phyloP scores from a whole-genome alignment of 2,113 vertebrate species.

The Leptobrachium leishanense region DNA sequence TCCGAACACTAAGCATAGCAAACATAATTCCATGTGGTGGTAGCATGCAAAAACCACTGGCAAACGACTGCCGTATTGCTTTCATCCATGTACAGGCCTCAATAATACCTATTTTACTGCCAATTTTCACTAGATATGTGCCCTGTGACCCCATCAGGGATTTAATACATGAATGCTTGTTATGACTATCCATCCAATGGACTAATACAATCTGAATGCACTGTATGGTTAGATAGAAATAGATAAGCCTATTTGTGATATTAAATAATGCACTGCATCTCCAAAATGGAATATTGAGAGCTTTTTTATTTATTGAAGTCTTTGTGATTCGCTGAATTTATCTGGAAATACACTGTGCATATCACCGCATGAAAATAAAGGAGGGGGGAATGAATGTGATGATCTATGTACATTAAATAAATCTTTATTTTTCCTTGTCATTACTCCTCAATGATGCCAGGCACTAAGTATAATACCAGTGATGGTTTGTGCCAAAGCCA shows the following conservation, averaged over 20 bases:
- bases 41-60: too few species aligned
- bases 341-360: neutral
- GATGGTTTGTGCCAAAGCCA: conserved; percentile 66
- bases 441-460: conserved; percentile 70
- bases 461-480: conserved; percentile 64
- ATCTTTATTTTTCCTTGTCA: conserved; percentile 62
- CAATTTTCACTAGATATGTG: too few species aligned
- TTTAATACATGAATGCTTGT: neutral
- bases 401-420: conserved; percentile 58
- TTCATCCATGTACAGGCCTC: too few species aligned
- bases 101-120: too few species aligned
- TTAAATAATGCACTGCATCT: neutral
- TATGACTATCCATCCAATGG: neutral
- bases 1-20: too few species aligned
- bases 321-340: neutral
- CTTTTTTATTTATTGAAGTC: neutral
- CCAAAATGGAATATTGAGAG: neutral
- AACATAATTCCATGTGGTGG: too few species aligned
- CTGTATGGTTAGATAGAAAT: neutral
- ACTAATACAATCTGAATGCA: neutral
- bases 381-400: conserved; percentile 28
- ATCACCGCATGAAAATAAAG: conserved; percentile 51
- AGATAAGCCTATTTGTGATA: neutral
- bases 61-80: too few species aligned
- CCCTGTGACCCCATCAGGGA: too few species aligned